phyloP scores from a whole-genome alignment of 2,888 invertebrate species.

The Patella depressa region DNA sequence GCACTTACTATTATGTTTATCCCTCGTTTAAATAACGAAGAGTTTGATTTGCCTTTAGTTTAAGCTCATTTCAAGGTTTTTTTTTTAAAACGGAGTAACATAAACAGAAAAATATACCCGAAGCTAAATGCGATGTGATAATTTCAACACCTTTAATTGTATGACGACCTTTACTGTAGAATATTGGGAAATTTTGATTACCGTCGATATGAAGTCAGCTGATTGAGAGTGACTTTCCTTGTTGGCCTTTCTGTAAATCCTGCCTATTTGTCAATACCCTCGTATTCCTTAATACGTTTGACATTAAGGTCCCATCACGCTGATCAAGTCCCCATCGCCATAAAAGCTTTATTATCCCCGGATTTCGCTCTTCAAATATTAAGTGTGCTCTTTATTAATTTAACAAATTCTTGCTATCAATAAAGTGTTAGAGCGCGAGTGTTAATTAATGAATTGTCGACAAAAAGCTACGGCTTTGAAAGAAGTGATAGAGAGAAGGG shows the following conservation, averaged over 20 bases:
- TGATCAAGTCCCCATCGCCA: constrained; percentile 6
- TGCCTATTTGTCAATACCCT: neutral
- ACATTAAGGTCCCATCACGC: constrained; percentile 8
- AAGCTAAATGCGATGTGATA: too few species aligned
- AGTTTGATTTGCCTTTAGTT: too few species aligned
- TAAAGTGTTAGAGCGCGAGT: neutral
- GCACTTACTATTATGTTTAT: too few species aligned
- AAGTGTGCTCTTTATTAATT: constrained; percentile 11
- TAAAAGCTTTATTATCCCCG: constrained; percentile 11
- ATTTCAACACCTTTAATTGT: too few species aligned
- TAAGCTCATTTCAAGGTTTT: too few species aligned
- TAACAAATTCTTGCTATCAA: constrained; percentile 5
- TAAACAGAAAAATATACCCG: too few species aligned
- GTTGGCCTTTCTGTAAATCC: constrained; percentile 10
- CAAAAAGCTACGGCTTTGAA: neutral
- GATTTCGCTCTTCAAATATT: constrained; percentile 12
- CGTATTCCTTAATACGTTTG: constrained; percentile 4
- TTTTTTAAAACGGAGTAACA: too few species aligned
- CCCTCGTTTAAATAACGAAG: too few species aligned
- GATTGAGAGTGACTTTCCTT: constrained; percentile 10
- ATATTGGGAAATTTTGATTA: too few species aligned
- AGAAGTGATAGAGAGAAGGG: neutral
- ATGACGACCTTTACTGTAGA: too few species aligned
- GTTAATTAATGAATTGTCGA: constrained; percentile 1
- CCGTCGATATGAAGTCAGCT: neutral